Evolutionary conservation across 2,888 invertebrate species (phyloP), one percentile per base, ranked within the genome.

Genomic region (Papilio protenor): DNA sequence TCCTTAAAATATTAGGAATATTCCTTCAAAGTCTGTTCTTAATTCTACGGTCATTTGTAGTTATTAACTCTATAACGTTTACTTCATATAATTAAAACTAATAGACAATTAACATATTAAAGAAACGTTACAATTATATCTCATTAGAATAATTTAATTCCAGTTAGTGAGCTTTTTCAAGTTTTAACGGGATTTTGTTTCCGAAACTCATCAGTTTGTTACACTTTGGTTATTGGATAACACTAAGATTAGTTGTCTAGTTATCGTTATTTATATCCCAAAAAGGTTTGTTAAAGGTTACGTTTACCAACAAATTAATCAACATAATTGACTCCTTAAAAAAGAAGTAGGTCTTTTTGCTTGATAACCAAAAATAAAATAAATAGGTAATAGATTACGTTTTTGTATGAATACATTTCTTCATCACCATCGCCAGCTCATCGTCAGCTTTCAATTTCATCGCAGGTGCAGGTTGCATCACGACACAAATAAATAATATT

Each of bases 101-200:
- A 69, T 21, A 18, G 45, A 45, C 61, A 45, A 69, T 69, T 69
- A 69, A 69, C 66, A 5, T 21, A 45, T 69, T 69, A 69, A 69
- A n/a, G n/a, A 69, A 12, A 69, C 40, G 66, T 40, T 66, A 61
- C 64, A 69, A 45, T 69, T 69, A 40, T 21, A n/a, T 69, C 40
- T 21, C 12, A 69, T 69, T 69, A 3, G n/a, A 69, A 69, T 69
- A 69, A 69, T 69, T 69, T 45, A 69, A 21, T 21, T 45, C 16
- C 45, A 69, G 12, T 45, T 40, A 21, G 12, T 45, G 21, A 69
- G 66, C 66, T 45, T 69, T 64, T 66, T 66, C n/a, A 40, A 52
- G 3, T n/a, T 33, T 21, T 69, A 69, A 69, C 66, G 66, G 66
- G 5, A 45, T 69, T 40, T 18, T 40, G 1, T 40, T 69, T 11